phyloP scores from a whole-genome alignment of 2,113 vertebrate genomes.

The Cochlearius cochlearius region DNA sequence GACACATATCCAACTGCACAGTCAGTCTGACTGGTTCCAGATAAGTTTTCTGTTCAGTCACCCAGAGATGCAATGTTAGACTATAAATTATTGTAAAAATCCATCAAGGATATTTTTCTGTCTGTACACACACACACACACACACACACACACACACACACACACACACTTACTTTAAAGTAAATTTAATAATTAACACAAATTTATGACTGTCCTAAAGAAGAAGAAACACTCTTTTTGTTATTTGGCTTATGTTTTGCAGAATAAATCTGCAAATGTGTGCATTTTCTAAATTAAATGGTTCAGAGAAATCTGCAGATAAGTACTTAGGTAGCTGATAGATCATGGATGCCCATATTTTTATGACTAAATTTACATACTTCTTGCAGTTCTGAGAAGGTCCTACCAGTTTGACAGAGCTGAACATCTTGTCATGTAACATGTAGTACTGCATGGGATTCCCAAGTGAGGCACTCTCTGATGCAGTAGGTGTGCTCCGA shows the following conservation, averaged over 20 bases:
- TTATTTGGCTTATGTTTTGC: background rate
- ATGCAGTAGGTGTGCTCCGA: background rate
- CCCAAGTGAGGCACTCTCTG: background rate
- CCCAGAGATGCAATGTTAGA: background rate
- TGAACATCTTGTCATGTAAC: background rate
- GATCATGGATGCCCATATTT: background rate
- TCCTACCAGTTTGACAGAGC: background rate
- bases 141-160: too few species aligned
- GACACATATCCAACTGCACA: background rate
- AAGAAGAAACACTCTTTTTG: background rate
- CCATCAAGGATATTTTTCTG: background rate
- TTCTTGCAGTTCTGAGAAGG: background rate
- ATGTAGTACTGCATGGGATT: rapidly evolving
- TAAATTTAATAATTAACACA: background rate
- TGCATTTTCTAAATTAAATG: background rate
- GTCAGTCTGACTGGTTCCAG: background rate
- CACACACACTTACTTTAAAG: background rate
- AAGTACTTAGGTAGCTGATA: background rate
- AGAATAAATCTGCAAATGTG: background rate
- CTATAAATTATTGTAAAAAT: background rate
- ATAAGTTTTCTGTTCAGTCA: background rate
- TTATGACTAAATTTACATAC: background rate
- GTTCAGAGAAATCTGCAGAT: background rate
- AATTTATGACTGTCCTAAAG: background rate
- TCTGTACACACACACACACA: background rate